Base-by-base conservation (phyloP, 2,888 invertebrate genomes). In the Netelia virgata region DNA sequence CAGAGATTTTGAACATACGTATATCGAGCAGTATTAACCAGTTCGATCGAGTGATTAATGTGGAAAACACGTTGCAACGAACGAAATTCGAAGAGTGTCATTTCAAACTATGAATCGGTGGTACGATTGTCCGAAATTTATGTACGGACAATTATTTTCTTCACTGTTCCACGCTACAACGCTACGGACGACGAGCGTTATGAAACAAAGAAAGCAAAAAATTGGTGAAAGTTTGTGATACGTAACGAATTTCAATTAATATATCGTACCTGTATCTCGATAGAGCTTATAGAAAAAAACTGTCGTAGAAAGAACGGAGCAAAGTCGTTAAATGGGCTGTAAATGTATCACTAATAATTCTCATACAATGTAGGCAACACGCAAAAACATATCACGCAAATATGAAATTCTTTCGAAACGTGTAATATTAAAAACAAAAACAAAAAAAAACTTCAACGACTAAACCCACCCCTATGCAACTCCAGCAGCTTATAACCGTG, bases 321-420 rank as follows among this genome's bases (percentile, higher is more conserved):
- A 36, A 6, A 36, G 6, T 0, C 36, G 36, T 36, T 36, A 36
- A 36, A 36, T 36, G 36, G 36, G 6, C 36, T 78, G 47, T 78
- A 61, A 59, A 73, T 63, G 20, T 55, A 73, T 78, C 68, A 68
- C 61, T 14, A 70, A 55, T 47, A 64, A 64, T 78, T 75, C 61
- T 70, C 74, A 72, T 75, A 78, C 77, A 78, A 78, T 36, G 36
- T 36, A 5, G 5, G 5, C 36, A 36, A 5, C 8, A 36, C 36
- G 6, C 64, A 57, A 82, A 84, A 50, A 84, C 84, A 82, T 82
- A 82, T 78, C 77, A 78, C 77, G 53, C 36, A 63, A 63, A 74
- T 64, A 64, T 18, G 28, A 80, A 47, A 66, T 23, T 50, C 23
- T 74, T 47, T 66, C 41, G 72, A 79, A 72, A 79, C 36, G 59